Evolutionary conservation across 2,113 vertebrate species (phyloP).

Genomic region (Bothrops jararaca): DNA sequence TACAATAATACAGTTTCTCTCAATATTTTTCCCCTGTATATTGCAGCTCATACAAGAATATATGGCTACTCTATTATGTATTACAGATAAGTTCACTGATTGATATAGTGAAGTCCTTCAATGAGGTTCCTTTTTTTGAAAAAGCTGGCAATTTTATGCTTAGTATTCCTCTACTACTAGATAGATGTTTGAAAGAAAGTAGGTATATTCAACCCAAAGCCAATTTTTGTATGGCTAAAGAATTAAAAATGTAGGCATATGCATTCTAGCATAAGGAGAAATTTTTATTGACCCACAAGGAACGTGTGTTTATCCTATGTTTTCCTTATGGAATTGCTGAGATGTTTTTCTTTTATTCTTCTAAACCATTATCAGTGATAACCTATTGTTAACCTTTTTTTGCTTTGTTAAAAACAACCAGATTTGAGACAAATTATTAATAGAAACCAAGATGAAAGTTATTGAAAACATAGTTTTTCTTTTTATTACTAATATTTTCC

Average conservation of each 20-base stretch:
- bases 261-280: background rate
- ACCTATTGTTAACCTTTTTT: background rate
- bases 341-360: conserved; percentile 9
- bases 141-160: fast-evolving
- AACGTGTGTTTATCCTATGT: conserved; percentile 24
- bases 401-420: conserved; percentile 9
- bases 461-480: conserved; percentile 26
- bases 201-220: background rate
- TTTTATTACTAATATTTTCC: conserved; percentile 45
- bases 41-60: background rate
- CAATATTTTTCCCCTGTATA: background rate
- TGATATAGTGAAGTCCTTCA: background rate
- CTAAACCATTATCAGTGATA: fast-evolving
- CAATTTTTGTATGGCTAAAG: background rate
- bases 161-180: conserved; percentile 6
- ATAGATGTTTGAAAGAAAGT: background rate
- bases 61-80: background rate
- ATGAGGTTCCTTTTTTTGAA: background rate
- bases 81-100: background rate
- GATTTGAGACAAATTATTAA: conserved; percentile 60
- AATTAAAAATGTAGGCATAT: conserved; percentile 7
- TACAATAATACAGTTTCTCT: background rate
- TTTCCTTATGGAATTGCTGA: conserved; percentile 2
- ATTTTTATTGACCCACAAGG: conserved; percentile 46
- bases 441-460: conserved; percentile 22